phyloP scores from a whole-genome alignment of 2,113 vertebrate species.

The Rhinogobius similis region DNA sequence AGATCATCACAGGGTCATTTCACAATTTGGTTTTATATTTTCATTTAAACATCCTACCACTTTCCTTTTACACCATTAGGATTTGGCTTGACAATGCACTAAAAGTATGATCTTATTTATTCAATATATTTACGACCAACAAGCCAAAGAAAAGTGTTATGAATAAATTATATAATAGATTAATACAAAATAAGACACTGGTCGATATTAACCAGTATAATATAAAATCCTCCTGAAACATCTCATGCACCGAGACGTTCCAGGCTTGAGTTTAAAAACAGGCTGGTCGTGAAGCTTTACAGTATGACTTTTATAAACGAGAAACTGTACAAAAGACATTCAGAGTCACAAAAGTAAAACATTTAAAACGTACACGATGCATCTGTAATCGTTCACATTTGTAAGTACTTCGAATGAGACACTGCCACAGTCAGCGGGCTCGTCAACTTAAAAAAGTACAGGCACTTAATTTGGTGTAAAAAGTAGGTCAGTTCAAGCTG shows the following conservation, averaged over 20 bases:
- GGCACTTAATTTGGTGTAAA: slow-evolving; percentile 65
- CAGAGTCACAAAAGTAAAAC: slow-evolving; percentile 30
- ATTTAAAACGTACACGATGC: not conserved
- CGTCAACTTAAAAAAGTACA: slow-evolving; percentile 34
- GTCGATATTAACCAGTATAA: slow-evolving; percentile 49
- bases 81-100: not conserved
- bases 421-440: slow-evolving; percentile 35
- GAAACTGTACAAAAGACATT: slow-evolving; percentile 30
- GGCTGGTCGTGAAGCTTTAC: slow-evolving; percentile 24
- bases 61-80: no score
- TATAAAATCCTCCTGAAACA: slow-evolving; percentile 51
- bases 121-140: not conserved
- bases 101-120: not conserved
- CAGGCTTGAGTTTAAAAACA: slow-evolving; percentile 67
- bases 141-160: slow-evolving; percentile 5
- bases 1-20: not conserved
- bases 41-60: no score
- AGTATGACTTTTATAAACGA: not conserved
- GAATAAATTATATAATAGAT: slow-evolving; percentile 50
- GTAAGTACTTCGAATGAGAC: slow-evolving; percentile 18
- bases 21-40: not conserved
- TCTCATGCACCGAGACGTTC: slow-evolving; percentile 73
- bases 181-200: slow-evolving; percentile 52
- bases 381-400: slow-evolving; percentile 20
- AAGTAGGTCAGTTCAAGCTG: slow-evolving; percentile 47